Evolutionary conservation across 2,113 vertebrate genomes (phyloP), one percentile per base, ranked within the genome.

Genomic region (Dipodomys spectabilis): DNA sequence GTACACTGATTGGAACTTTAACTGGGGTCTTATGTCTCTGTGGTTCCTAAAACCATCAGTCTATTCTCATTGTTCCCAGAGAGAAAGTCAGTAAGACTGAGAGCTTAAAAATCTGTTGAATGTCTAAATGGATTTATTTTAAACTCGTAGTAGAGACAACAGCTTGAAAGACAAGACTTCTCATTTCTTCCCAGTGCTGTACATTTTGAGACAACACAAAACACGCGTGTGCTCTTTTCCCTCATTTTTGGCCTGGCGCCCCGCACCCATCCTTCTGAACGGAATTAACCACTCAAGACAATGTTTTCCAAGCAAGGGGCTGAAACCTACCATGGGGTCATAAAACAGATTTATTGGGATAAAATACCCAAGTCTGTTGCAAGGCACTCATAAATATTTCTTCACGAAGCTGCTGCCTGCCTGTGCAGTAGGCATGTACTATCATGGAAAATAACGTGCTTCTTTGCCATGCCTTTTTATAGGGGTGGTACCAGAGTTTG

Each of bases 71-170:
- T 88, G 67, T 82, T 90, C 93, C 86, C 93, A 88, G 30, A 69
- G 39, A 69, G 39, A 92, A 45, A 79, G 64, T 53, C 32, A 82
- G 91, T 35, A 69, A 95, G 71, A 16, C 80, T 79, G 49, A 93
- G 83, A 35, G 79, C 53, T 27, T 49, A 86, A 87, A 69, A 94
- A 80, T 95, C 89, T 92, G 67, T 82, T 90, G 86, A 92, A 80
- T 90, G 80, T 95, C 96, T 96, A 86, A 92, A 96, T 95, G 94
- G 80, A 45, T 95, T 90, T 95, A 95, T 92, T 96, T 96, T 92
- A 93, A 95, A 80, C 75, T 67, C 67, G 15, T 28, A 72, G 75
- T 83, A 77, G 89, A 92, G 79, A 92, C 80, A 88, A 86, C 94
- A 95, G 95, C 94, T 89, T 96, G 95, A 86, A 92, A 92, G 68